Evolutionary conservation across 2,888 invertebrate species (phyloP).

Genomic region (Melinopterus prodromus): DNA sequence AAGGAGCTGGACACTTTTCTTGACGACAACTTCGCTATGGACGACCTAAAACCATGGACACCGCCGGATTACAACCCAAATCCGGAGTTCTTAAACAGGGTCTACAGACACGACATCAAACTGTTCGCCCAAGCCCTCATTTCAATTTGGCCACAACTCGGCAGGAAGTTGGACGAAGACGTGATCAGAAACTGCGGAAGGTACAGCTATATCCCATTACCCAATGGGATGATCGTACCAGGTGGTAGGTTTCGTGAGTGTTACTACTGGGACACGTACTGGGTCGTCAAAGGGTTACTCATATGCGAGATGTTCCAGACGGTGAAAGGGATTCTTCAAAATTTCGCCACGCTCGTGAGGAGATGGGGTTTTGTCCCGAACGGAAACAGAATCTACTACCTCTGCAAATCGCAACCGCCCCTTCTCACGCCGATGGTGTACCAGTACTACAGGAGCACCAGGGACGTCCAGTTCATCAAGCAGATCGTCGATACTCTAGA

Average conservation of each 20-base stretch:
- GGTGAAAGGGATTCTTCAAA: slow-evolving; percentile 75
- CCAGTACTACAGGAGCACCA: slow-evolving; percentile 69
- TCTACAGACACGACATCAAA: slow-evolving; percentile 66
- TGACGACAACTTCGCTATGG: slow-evolving; percentile 65
- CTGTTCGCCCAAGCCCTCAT: slow-evolving; percentile 71
- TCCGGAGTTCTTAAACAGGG: slow-evolving; percentile 68
- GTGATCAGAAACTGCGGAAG: slow-evolving; percentile 60
- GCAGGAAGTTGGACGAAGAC: slow-evolving; percentile 67
- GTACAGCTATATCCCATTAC: slow-evolving; percentile 59
- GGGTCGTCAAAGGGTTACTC: slow-evolving; percentile 83
- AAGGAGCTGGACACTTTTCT: slow-evolving; percentile 65
- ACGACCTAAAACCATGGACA: slow-evolving; percentile 68
- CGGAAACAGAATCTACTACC: slow-evolving; percentile 83
- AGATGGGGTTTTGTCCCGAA: slow-evolving; percentile 79
- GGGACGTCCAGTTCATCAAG: slow-evolving; percentile 70
- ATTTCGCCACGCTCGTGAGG: slow-evolving; percentile 75
- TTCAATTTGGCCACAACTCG: slow-evolving; percentile 69
- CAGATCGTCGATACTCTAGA: slow-evolving; percentile 67
- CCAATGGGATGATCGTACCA: slow-evolving; percentile 71
- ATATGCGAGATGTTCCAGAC: slow-evolving; percentile 79
- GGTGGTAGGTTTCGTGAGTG: slow-evolving; percentile 77
- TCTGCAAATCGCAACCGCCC: slow-evolving; percentile 76
- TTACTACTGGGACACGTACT: slow-evolving; percentile 91
- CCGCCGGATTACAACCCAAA: slow-evolving; percentile 67
- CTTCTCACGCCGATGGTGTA: slow-evolving; percentile 76